Evolutionary conservation across 2,797 vertebrate species (phyloP).

Genomic region (Phataginus tricuspis): DNA sequence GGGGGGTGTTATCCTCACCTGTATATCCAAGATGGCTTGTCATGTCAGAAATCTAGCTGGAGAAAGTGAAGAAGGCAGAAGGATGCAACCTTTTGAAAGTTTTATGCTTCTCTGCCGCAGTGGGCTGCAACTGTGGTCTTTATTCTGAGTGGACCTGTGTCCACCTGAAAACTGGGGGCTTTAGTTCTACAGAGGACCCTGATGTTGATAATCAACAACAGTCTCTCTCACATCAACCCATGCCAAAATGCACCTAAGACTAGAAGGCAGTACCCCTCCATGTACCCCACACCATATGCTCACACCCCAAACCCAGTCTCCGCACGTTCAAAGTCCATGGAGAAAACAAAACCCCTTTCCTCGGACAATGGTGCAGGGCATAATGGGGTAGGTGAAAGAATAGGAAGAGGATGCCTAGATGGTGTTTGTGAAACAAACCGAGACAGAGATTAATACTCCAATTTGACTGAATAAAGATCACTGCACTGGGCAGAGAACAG

Average conservation of each 20-base stretch:
- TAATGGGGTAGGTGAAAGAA: background rate
- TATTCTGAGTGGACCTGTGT: background rate
- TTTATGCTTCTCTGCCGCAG: background rate
- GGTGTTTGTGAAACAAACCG: background rate
- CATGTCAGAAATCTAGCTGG: background rate
- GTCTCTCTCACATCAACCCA: background rate
- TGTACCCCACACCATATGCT: background rate
- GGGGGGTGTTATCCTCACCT: background rate
- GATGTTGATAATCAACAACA: background rate
- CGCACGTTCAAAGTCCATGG: background rate
- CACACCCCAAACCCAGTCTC: background rate
- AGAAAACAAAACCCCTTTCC: background rate
- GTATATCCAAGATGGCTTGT: background rate
- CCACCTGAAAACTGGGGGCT: background rate
- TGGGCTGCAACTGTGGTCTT: background rate
- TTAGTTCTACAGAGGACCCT: background rate
- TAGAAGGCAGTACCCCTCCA: background rate
- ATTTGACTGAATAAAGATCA: background rate
- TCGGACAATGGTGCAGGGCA: background rate
- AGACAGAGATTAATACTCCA: slow-evolving; percentile 8
- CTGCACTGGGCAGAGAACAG: slow-evolving; percentile 1
- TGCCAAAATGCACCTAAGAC: background rate
- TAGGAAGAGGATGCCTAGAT: background rate
- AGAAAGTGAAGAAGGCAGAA: slow-evolving; percentile 8
- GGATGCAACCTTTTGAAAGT: background rate